phyloP scores from a whole-genome alignment of 2,888 invertebrate genomes.

The Conus canariensis region DNA sequence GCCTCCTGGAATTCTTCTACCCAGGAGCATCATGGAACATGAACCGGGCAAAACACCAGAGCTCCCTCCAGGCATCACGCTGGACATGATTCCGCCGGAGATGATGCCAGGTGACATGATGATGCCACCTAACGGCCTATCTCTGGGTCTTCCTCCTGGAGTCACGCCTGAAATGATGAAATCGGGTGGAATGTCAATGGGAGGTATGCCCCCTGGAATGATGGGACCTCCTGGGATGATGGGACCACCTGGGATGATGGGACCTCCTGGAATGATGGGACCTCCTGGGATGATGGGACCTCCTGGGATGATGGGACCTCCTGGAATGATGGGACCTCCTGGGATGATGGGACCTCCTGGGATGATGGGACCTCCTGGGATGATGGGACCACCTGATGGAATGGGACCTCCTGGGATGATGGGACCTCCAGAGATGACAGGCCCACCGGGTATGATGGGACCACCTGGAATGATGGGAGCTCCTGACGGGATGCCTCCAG shows the following conservation, averaged over 20 bases:
- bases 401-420: conserved; percentile 9
- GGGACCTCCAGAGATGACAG: background rate
- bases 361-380: conserved; percentile 37
- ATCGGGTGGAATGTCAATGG: background rate
- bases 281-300: conserved; percentile 14
- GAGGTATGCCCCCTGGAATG: conserved; percentile 24
- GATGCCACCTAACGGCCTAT: background rate
- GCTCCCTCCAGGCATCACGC: conserved; percentile 39
- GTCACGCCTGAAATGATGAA: conserved; percentile 5
- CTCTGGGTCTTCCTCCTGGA: background rate
- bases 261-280: conserved; percentile 36
- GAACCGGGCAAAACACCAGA: background rate
- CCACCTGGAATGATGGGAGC: conserved; percentile 8
- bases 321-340: conserved; percentile 7
- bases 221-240: conserved; percentile 28
- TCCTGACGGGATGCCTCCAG: conserved; percentile 19
- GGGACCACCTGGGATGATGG: conserved; percentile 36
- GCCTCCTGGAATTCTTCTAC: conserved; percentile 27
- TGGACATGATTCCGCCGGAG: conserved; percentile 41
- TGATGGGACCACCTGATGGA: conserved; percentile 25
- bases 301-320: conserved; percentile 19
- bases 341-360: conserved; percentile 30
- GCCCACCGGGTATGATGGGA: conserved; percentile 37
- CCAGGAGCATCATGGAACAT: background rate
- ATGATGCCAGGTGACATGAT: conserved; percentile 32